phyloP scores from a whole-genome alignment of 2,113 vertebrate genomes.

The Aleadryas rufinucha region DNA sequence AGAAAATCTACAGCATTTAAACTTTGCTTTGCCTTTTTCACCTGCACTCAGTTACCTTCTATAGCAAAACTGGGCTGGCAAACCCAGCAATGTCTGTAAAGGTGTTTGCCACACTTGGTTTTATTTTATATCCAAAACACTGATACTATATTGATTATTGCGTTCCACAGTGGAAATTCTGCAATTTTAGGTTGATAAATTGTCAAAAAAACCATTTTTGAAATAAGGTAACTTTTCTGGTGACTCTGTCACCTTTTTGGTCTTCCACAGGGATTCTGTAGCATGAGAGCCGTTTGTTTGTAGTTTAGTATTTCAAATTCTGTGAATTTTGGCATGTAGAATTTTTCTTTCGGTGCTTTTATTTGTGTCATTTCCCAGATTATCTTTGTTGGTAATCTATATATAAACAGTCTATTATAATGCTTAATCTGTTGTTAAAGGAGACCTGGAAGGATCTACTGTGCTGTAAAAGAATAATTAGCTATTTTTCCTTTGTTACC shows the following conservation, averaged over 20 bases:
- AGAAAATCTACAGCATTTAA: not conserved
- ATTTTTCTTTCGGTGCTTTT: not conserved
- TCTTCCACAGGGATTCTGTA: not conserved
- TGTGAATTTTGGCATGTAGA: not conserved
- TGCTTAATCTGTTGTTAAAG: not conserved
- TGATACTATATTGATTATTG: not conserved
- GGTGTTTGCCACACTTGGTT: not conserved
- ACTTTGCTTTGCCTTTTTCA: not conserved
- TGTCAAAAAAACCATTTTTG: not conserved
- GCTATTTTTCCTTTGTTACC: conserved; percentile 33
- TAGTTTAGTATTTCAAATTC: not conserved
- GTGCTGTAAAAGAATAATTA: conserved; percentile 65
- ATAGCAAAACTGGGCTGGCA: fast-evolving
- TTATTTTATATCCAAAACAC: not conserved
- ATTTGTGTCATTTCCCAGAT: not conserved
- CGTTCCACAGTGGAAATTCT: not conserved
- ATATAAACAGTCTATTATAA: not conserved
- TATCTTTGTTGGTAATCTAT: not conserved
- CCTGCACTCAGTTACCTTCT: not conserved
- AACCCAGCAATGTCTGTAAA: too few species aligned
- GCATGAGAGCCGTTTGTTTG: not conserved
- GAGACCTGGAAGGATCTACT: conserved; percentile 16
- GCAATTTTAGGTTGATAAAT: not conserved
- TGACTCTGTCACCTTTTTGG: not conserved
- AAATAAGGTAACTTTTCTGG: not conserved